Percentiles rank a stretch among this genome's conserved stretches.
These are phyloP conservation scores for Xiphophorus couchianus DNA, from an alignment of 2,113 vertebrate species.

Conservation along the genomic window DNA sequence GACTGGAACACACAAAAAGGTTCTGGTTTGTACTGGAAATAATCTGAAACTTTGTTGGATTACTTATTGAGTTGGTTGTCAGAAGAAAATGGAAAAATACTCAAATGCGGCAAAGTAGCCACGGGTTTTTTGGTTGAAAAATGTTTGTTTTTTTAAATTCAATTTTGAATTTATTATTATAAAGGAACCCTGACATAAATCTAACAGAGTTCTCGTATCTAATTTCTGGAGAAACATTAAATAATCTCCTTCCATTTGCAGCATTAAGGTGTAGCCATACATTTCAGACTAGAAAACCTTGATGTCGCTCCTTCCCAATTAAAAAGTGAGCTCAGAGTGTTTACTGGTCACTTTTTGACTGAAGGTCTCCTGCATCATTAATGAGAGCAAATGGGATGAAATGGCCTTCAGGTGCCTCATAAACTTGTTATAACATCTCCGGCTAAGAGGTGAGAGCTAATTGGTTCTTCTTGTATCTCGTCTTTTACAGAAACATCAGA, in stretches of 20 bases:
- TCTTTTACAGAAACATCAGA: conserved; percentile 15
- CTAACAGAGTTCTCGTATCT: too few species aligned
- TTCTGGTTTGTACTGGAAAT: not conserved
- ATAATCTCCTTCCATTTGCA: not conserved
- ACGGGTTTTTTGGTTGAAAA: too few species aligned
- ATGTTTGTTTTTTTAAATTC: too few species aligned
- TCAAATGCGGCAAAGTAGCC: too few species aligned
- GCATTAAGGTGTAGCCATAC: not conserved
- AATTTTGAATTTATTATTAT: too few species aligned
- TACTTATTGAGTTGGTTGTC: not conserved
- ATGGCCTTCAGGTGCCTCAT: conserved; percentile 36
- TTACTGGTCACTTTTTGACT: conserved; percentile 19
- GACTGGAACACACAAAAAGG: conserved; percentile 73
- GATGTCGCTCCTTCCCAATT: not conserved
- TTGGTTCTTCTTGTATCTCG: conserved; percentile 21
- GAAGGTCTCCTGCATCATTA: conserved; percentile 51
- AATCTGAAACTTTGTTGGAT: not conserved
- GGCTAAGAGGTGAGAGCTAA: conserved; percentile 18
- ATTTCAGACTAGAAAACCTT: not conserved
- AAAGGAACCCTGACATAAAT: too few species aligned
- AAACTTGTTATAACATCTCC: conserved; percentile 31
- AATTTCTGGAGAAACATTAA: too few species aligned
- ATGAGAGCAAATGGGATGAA: conserved; percentile 46
- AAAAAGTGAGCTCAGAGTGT: conserved; percentile 18
- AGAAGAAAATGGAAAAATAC: too few species aligned